Base-by-base conservation (phyloP, 2,797 vertebrate species). In the Smutsia temminckii region DNA sequence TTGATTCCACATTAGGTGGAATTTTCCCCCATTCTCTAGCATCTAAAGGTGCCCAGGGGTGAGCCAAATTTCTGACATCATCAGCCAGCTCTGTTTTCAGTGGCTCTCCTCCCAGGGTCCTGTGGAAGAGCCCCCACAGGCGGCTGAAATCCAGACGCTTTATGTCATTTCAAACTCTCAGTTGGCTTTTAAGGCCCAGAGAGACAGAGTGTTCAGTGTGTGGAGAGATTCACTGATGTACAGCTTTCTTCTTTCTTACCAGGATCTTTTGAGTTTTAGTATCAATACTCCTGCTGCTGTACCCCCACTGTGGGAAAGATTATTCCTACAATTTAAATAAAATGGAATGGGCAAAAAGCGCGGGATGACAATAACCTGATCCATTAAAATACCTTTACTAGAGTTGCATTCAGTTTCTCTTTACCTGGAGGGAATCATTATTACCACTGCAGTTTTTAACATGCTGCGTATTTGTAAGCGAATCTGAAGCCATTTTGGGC, bases 361-460 rank as follows among this genome's bases (percentile, higher is more conserved):
- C 88, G 29, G 12, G 2, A 46, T 61, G 72, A 83, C 21, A 93
- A 55, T 79, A 74, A 68, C 6, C 2, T 6, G 29, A 46, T 49
- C 55, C 29, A 17, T 68, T 75, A 72, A 88, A 80, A 8, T 29
- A 23, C n/a, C 40, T 95, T 94, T 57, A 49, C 75, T 69, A 23
- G 32, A 37, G 8, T 14, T 42, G 80, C 61, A 12, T 51, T 80
- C 81, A 74, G 75, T 92, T n/a, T 27, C 27, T n/a, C 32, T 68
- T 86, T 72, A 81, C 57, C 71, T 87, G 42, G 61, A 96, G 37
- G 53, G 63, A 71, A 83, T 72, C 74, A 42, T 96, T 66, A 87
- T 79, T 25, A 27, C 25, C 34, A 72, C 42, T 17, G 42, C 6
- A 46, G 55, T 79, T 84, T 92, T 66, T 85, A 88, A 85, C 71